These are phyloP conservation scores for Poecilus cupreus DNA, from an alignment of 2,888 invertebrate species.

Conservation along the genomic window DNA sequence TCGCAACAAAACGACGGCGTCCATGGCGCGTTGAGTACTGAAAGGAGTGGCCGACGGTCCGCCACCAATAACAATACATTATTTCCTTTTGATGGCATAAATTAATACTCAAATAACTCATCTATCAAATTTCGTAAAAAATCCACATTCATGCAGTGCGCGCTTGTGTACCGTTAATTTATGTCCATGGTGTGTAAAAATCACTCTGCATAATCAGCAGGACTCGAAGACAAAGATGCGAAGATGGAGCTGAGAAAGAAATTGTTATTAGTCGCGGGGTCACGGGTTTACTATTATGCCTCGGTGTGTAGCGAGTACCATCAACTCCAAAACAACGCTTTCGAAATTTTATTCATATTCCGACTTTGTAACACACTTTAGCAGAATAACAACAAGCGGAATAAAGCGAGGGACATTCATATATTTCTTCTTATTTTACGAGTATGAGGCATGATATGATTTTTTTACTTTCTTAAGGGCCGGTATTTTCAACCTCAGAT, in stretches of 20 bases:
- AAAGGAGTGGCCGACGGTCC: conserved; percentile 43
- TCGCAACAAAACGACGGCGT: neutral
- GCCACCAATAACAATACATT: conserved; percentile 54
- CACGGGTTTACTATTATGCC: neutral
- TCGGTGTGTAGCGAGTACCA: conserved; percentile 5
- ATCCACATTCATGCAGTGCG: conserved; percentile 25
- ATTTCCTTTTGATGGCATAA: conserved; percentile 48
- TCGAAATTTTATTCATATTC: conserved; percentile 23
- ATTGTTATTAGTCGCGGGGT: conserved; percentile 33
- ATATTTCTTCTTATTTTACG: too few relatives aligned
- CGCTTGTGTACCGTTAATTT: conserved; percentile 30
- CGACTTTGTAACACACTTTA: conserved; percentile 9
- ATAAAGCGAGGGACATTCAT: too few relatives aligned
- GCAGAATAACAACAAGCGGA: neutral
- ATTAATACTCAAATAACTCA: conserved; percentile 54
- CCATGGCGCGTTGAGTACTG: neutral
- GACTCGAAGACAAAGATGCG: neutral
- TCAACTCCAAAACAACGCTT: neutral
- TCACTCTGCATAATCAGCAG: conserved; percentile 35
- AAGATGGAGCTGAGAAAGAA: conserved; percentile 2
- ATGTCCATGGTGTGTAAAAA: conserved; percentile 20
- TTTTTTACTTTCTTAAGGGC: too few relatives aligned
- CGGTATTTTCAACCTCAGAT: too few relatives aligned
- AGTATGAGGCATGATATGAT: too few relatives aligned
- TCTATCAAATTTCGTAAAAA: conserved; percentile 54